phyloP scores from a whole-genome alignment of 2,113 vertebrate species.

The Cygnus buccinator region DNA sequence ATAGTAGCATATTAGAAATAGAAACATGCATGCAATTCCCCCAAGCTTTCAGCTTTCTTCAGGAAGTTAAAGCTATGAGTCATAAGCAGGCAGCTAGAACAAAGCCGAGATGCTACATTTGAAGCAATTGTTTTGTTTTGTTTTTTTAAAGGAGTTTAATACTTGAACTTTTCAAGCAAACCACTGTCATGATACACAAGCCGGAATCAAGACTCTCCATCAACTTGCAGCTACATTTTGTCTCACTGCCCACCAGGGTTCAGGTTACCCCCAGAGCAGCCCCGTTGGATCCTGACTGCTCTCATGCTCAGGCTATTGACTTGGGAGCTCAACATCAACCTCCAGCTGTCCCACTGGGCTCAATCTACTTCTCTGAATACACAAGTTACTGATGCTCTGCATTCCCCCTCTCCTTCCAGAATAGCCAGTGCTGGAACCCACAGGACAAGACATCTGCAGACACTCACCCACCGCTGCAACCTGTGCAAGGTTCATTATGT shows the following conservation, averaged over 20 bases:
- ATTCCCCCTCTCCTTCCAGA: background rate
- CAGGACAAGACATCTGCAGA: background rate
- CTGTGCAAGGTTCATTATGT: fast-evolving
- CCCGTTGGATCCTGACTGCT: background rate
- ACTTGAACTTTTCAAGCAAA: background rate
- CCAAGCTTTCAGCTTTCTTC: background rate
- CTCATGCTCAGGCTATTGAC: background rate
- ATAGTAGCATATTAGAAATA: background rate
- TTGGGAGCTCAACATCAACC: background rate
- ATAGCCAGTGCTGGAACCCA: background rate
- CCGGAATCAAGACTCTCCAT: background rate
- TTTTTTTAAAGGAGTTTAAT: background rate
- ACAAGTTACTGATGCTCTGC: background rate
- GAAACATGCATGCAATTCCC: background rate
- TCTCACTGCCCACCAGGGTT: background rate
- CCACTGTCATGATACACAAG: background rate
- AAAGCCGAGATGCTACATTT: background rate
- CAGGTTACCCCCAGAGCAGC: fast-evolving
- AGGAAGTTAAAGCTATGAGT: background rate
- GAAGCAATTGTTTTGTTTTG: background rate
- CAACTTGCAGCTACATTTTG: background rate
- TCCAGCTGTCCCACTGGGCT: background rate
- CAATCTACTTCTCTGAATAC: background rate
- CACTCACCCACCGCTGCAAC: background rate
- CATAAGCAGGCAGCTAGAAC: background rate